phyloP scores from a whole-genome alignment of 2,888 invertebrate genomes.

The Reticulitermes lucifugus region DNA sequence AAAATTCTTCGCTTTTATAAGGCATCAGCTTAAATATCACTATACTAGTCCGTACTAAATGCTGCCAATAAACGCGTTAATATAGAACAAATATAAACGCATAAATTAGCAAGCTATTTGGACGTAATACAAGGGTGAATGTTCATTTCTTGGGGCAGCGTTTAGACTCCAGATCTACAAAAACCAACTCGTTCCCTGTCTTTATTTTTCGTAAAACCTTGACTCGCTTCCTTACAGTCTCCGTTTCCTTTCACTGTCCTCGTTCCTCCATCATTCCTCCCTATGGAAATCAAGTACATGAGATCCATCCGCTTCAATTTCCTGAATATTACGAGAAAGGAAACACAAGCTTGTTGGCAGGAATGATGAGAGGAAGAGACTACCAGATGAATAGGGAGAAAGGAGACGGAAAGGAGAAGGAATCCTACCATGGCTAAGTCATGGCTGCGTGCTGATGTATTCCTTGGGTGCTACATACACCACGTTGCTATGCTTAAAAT shows the following conservation, averaged over 20 bases:
- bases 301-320: constrained; percentile 48
- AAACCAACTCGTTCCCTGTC: too few species aligned
- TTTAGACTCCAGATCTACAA: too few species aligned
- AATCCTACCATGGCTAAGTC: neutral
- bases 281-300: constrained; percentile 48
- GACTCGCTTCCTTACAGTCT: neutral
- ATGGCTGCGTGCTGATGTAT: neutral
- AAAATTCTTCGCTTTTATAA: too few species aligned
- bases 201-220: neutral
- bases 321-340: constrained; percentile 42
- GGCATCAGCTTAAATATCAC: too few species aligned
- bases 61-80: too few species aligned
- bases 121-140: too few species aligned
- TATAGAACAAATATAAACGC: too few species aligned
- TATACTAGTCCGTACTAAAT: too few species aligned
- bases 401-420: neutral
- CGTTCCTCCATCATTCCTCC: constrained; percentile 8
- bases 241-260: neutral
- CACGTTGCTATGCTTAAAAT: too few species aligned
- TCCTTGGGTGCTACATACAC: too few species aligned
- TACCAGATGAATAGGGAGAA: neutral
- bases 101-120: too few species aligned
- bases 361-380: constrained; percentile 38
- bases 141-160: too few species aligned
- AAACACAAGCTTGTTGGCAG: constrained; percentile 25